A percentile compares a stretch with the other conserved stretches of the same genome.
phyloP scores from a whole-genome alignment of 1,140 invertebrate species.

The Trigoniulus corallinus region DNA sequence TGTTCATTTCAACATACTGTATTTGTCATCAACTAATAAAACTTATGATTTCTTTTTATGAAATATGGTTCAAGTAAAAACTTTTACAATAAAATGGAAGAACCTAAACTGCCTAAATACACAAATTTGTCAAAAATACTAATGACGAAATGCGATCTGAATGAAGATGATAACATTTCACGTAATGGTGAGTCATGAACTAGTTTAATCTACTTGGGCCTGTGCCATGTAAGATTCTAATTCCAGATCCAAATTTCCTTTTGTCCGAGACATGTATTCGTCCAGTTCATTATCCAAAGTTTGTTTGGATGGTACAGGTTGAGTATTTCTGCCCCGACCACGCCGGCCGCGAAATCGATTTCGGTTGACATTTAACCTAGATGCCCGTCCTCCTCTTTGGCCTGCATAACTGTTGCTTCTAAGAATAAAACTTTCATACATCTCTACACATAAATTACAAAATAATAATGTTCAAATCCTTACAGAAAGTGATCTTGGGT shows the following conservation, averaged over 20 bases:
- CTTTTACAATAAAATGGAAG: too few relatives aligned
- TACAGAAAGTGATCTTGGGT: too few relatives aligned
- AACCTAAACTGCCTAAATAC: too few relatives aligned
- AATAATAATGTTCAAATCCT: too few relatives aligned
- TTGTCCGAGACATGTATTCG: conserved; percentile 8
- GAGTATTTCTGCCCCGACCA: background rate
- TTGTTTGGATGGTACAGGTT: background rate
- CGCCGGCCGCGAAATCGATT: background rate
- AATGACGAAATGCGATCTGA: too few relatives aligned
- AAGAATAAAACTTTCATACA: background rate
- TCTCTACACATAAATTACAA: background rate
- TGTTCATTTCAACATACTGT: too few relatives aligned
- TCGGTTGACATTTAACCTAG: background rate
- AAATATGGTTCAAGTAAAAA: too few relatives aligned
- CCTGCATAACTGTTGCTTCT: background rate
- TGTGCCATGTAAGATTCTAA: conserved; percentile 10
- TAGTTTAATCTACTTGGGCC: background rate
- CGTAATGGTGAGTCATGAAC: too few relatives aligned
- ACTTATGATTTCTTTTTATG: too few relatives aligned
- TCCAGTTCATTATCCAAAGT: conserved; percentile 11
- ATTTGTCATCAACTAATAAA: too few relatives aligned
- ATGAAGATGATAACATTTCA: too few relatives aligned
- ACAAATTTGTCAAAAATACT: too few relatives aligned
- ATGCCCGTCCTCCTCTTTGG: background rate
- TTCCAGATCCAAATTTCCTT: conserved; percentile 7